Evolutionary conservation across 2,113 vertebrate species (phyloP).

Genomic region (Caranx melampygus): DNA sequence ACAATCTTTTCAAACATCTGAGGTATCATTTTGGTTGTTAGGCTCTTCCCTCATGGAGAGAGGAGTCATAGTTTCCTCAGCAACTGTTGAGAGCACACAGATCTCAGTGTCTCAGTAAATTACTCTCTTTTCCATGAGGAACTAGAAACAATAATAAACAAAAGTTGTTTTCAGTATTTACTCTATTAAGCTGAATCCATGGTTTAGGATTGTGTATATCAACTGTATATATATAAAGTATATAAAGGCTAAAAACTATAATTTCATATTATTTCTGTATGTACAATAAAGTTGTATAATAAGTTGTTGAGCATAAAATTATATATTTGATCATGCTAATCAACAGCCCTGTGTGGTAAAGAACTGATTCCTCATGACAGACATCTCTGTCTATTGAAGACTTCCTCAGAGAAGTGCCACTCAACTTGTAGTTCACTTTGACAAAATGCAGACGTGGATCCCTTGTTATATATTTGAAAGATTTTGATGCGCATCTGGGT

Average conservation of each 20-base stretch:
- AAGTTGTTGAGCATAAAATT: conserved; percentile 24
- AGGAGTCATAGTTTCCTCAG: neutral
- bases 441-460: conserved; percentile 16
- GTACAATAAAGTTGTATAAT: conserved; percentile 32
- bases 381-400: neutral
- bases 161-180: neutral
- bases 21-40: neutral
- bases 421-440: neutral
- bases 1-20: neutral
- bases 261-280: conserved; percentile 41
- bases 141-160: neutral
- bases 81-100: neutral
- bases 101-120: neutral
- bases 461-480: conserved; percentile 9
- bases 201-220: neutral
- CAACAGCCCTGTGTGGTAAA: conserved; percentile 3
- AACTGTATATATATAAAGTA: conserved; percentile 34
- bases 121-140: neutral
- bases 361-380: neutral
- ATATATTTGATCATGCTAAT: conserved; percentile 26
- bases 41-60: neutral
- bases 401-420: neutral
- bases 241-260: conserved; percentile 49
- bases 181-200: conserved; percentile 25
- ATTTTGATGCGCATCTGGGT: neutral